Evolutionary conservation across 2,888 invertebrate genomes (phyloP), one percentile per base, ranked within the genome.

Genomic region (Cataglyphis altisquamis): DNA sequence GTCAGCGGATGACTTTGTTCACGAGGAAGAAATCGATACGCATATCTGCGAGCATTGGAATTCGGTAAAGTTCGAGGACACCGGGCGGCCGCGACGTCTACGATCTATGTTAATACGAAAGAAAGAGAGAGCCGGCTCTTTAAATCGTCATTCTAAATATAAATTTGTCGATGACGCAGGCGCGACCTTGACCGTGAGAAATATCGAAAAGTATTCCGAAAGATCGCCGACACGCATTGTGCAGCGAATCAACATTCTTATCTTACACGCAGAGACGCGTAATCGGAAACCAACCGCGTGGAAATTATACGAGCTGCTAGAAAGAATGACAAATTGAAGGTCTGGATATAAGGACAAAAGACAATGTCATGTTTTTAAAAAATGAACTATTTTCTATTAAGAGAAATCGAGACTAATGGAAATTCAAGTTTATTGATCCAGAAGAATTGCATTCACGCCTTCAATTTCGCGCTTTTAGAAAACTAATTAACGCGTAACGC

Each of bases 181-280:
- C 84, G 84, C 89, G 93, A 89, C 94, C 94, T 91, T 94, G 94
- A 93, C 94, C 94, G 92, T 94, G 94, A 94, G 90, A 92, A 91
- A 93, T 94, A 93, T 91, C 91, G 91, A 92, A 93, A 94, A 93
- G 89, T 63, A 64, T 74, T 63, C 10, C n/a, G 74, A 74, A 74
- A 74, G 55, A 21, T 29, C 12, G 3, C 10, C 74, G n/a, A 60
- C 8, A 57, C 36, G 18, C 39, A 57, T 81, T 52, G 74, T 74
- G 8, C 10, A 25, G 60, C 29, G 18, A 45, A 70, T 78, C 78
- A 60, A 60, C 70, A 68, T 48, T 62, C 70, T 70, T 70, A 78
- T 70, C 70, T n/a, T 36, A 68, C 18, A 60, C 45, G 57, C 32
- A n/a, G 45, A 67, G 60, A 60, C 32, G 32, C 21, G 60, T 68